These are phyloP conservation scores for Laterallus jamaicensis DNA, from an alignment of 2,113 vertebrate species.

Conservation along the genomic window DNA sequence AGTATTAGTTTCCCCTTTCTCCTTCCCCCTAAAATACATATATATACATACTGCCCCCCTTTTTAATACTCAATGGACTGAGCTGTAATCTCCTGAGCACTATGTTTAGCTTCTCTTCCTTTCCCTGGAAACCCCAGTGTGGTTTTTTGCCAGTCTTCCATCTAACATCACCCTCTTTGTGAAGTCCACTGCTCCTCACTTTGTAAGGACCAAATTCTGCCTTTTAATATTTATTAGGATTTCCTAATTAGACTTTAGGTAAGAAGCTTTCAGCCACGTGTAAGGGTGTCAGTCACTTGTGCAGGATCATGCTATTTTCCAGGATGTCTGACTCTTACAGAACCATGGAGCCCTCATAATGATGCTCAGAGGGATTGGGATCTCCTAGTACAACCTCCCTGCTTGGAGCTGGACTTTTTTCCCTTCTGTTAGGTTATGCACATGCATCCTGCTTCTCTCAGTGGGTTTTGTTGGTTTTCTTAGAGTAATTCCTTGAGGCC, in stretches of 20 bases:
- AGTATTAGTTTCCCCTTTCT: slow-evolving; percentile 9
- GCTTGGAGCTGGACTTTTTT: neutral
- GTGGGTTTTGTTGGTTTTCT: neutral
- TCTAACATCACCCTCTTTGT: neutral
- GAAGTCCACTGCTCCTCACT: neutral
- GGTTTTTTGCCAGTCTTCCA: neutral
- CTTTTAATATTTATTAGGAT: neutral
- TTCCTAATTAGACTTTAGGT: neutral
- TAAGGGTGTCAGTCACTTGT: neutral
- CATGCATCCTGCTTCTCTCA: neutral
- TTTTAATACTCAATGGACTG: slow-evolving; percentile 22
- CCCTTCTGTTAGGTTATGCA: neutral
- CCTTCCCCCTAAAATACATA: neutral
- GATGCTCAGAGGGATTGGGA: neutral
- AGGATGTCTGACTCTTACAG: neutral
- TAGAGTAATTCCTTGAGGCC: neutral
- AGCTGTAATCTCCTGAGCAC: neutral
- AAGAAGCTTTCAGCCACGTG: neutral
- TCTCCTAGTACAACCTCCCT: neutral
- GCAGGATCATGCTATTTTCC: neutral
- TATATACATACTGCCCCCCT: neutral
- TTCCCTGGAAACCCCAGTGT: neutral
- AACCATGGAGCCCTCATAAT: neutral
- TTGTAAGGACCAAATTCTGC: neutral
- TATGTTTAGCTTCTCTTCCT: neutral